Conservation (phyloP, 1,140 invertebrate species). For the Aphelenchoides fujianensis region DNA sequence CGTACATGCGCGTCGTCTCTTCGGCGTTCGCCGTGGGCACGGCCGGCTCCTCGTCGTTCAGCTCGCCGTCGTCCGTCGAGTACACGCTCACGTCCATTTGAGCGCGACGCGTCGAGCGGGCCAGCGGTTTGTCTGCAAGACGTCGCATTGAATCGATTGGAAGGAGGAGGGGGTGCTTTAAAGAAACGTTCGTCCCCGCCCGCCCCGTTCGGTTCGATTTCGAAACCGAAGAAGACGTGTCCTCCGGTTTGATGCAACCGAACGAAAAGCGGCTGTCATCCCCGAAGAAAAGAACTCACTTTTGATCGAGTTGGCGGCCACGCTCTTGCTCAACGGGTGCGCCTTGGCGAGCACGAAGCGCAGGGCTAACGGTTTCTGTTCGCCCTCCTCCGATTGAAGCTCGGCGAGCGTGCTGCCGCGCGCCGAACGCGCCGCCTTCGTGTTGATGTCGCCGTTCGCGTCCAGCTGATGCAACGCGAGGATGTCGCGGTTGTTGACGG, state of each 20-base stretch:
- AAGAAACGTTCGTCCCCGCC: neutral
- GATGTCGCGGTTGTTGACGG: neutral
- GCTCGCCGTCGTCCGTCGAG: slow-evolving; percentile 23
- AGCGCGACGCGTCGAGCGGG: slow-evolving; percentile 17
- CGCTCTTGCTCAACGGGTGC: slow-evolving; percentile 19
- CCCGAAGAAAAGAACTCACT: too few species aligned
- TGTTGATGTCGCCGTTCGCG: slow-evolving; percentile 14
- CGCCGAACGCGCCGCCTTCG: neutral
- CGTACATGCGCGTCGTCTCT: slow-evolving; percentile 8
- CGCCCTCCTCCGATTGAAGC: neutral
- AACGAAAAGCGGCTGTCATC: too few species aligned
- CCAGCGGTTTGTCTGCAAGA: slow-evolving; percentile 11
- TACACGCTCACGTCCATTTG: slow-evolving; percentile 29
- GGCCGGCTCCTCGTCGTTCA: neutral
- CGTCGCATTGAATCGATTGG: neutral
- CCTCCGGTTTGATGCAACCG: too few species aligned
- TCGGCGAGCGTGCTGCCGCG: neutral
- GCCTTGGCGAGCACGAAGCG: slow-evolving; percentile 20
- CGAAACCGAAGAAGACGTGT: too few species aligned
- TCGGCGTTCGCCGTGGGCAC: neutral
- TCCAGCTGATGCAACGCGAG: slow-evolving; percentile 28
- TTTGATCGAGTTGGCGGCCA: slow-evolving; percentile 17
- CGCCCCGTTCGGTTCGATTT: too few species aligned
- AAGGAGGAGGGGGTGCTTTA: too few species aligned
- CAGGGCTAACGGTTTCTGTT: slow-evolving; percentile 9